Conservation (phyloP, 2,888 invertebrate species). For the Ditylenchus weischeri region DNA sequence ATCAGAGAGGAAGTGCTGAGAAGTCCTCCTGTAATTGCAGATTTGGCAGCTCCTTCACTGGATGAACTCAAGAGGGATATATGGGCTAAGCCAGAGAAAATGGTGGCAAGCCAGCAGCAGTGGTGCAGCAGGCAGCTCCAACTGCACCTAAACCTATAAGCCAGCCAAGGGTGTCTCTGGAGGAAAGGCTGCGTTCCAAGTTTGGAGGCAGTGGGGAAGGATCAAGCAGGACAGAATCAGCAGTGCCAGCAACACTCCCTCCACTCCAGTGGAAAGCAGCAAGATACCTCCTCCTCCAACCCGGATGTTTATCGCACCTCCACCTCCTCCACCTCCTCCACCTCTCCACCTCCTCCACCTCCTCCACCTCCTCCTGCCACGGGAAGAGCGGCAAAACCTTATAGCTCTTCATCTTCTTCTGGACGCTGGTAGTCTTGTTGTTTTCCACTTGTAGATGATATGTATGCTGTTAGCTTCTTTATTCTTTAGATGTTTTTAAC, state of each 20-base stretch:
- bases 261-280: background rate
- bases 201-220: background rate
- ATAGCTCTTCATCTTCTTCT: background rate
- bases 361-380: no score
- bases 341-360: no score
- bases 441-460: no score
- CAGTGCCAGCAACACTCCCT: background rate
- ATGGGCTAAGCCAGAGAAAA: slow-evolving; percentile 9
- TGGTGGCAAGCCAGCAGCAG: background rate
- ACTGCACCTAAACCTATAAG: background rate
- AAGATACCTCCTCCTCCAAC: background rate
- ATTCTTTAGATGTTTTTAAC: no score
- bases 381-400: no score
- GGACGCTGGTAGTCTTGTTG: slow-evolving; percentile 7
- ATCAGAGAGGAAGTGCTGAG: no score
- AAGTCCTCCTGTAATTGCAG: no score
- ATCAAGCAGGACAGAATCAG: background rate
- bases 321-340: no score
- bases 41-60: slow-evolving; percentile 6
- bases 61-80: slow-evolving; percentile 24
- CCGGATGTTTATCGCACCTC: background rate
- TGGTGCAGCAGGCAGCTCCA: background rate
- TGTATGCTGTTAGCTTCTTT: no score
- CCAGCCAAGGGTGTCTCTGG: slow-evolving; percentile 7
- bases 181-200: slow-evolving; percentile 6